Percentiles rank a stretch among this genome's conserved stretches.
Evolutionary conservation across 2,888 invertebrate species (phyloP).

Genomic region (Neoascia interrupta): DNA sequence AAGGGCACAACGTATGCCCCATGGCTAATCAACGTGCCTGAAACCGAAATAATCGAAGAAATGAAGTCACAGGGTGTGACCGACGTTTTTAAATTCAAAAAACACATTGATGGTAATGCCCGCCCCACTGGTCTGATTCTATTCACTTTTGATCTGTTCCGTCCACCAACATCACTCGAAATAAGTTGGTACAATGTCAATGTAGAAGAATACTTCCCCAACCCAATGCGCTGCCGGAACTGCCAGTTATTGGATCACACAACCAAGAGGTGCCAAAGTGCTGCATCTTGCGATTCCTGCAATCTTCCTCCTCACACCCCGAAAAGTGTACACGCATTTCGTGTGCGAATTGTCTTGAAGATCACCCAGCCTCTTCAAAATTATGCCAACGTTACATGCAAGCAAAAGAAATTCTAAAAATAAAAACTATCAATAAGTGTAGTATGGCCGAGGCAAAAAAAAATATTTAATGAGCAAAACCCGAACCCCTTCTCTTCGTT

Average conservation of each 20-base stretch:
- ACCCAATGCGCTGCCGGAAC: conserved; percentile 57
- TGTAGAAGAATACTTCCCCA: conserved; percentile 49
- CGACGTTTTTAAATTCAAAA: conserved; percentile 3
- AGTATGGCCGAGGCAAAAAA: not conserved
- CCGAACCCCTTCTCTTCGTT: not conserved
- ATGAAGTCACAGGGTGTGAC: conserved; percentile 21
- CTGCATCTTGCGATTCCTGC: conserved; percentile 32
- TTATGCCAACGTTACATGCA: not conserved
- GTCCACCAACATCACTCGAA: not conserved
- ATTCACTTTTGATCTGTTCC: conserved; percentile 5
- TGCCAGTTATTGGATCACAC: conserved; percentile 65
- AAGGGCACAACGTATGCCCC: conserved; percentile 24
- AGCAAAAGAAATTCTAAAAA: conserved; percentile 8
- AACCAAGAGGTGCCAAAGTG: conserved; percentile 42
- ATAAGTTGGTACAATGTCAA: conserved; percentile 10
- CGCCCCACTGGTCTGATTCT: conserved; percentile 1
- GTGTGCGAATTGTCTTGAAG: conserved; percentile 8
- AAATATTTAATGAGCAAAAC: not conserved
- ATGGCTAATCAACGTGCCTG: conserved; percentile 7
- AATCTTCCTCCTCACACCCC: conserved; percentile 47
- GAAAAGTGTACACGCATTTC: not conserved
- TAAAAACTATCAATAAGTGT: conserved; percentile 1
- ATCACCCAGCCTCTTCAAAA: conserved; percentile 23
- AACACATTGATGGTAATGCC: conserved; percentile 2
- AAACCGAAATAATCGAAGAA: conserved; percentile 6